These are phyloP conservation scores for Characodon lateralis DNA, from an alignment of 2,797 vertebrate species.

Conservation along the genomic window DNA sequence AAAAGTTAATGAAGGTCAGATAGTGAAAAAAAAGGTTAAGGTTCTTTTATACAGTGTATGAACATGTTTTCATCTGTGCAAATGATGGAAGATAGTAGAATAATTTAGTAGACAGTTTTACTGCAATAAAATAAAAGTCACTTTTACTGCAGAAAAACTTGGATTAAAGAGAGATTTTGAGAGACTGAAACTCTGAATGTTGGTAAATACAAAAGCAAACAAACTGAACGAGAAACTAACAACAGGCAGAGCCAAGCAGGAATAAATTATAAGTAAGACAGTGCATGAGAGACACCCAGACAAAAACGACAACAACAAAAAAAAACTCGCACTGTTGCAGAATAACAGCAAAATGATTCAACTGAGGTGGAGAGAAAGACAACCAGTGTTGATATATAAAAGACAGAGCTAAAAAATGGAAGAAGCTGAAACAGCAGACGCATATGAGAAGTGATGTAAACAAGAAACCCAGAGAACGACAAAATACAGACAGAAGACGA, in stretches of 20 bases:
- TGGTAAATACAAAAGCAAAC: conserved; percentile 28
- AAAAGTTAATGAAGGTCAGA: neutral
- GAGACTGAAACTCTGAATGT: conserved; percentile 14
- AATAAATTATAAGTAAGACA: conserved; percentile 33
- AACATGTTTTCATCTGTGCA: neutral
- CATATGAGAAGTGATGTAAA: conserved; percentile 22
- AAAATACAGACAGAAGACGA: conserved; percentile 24
- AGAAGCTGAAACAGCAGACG: conserved; percentile 19
- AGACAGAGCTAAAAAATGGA: conserved; percentile 29
- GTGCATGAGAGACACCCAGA: conserved; percentile 17
- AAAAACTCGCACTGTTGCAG: neutral
- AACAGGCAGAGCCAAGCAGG: conserved; percentile 33
- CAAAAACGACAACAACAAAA: neutral
- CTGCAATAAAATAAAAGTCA: neutral
- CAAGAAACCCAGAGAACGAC: conserved; percentile 33
- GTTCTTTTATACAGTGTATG: neutral
- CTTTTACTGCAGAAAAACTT: conserved; percentile 4
- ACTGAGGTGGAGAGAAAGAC: conserved; percentile 28
- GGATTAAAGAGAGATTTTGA: neutral
- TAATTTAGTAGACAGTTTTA: neutral
- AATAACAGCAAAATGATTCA: conserved; percentile 24
- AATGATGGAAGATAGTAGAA: neutral
- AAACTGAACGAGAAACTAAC: conserved; percentile 18
- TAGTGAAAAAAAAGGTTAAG: neutral
- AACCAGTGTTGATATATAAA: conserved; percentile 27